Conservation (phyloP, 1,140 invertebrate species). For the Drosophila parvula region DNA sequence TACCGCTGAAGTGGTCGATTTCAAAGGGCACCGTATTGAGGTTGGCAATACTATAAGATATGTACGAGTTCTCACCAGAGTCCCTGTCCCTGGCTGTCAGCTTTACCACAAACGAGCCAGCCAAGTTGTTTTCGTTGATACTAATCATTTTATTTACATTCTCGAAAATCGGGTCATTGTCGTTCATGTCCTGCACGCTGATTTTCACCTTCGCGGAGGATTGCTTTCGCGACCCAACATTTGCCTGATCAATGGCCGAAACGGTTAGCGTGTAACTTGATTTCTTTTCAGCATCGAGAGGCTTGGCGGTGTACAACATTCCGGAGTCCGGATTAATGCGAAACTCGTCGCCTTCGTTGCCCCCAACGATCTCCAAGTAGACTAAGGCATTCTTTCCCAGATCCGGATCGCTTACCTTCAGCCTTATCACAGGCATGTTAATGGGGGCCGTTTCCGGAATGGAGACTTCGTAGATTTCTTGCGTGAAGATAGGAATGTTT, state of each 20-base stretch:
- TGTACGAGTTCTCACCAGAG: constrained; percentile 96
- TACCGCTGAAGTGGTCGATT: constrained; percentile 97
- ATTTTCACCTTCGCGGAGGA: constrained; percentile 96
- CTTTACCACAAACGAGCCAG: constrained; percentile 92
- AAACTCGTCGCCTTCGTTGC: constrained; percentile 96
- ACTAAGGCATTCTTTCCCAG: constrained; percentile 92
- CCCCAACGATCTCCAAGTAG: constrained; percentile 94
- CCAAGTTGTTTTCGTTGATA: constrained; percentile 94
- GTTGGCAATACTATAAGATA: constrained; percentile 97
- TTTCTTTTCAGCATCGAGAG: constrained; percentile 94
- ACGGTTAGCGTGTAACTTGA: constrained; percentile 96
- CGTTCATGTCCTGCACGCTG: constrained; percentile 94
- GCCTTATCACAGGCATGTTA: constrained; percentile 93
- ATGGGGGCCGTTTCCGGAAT: constrained; percentile 94
- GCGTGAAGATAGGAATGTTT: constrained; percentile 94
- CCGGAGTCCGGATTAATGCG: constrained; percentile 94
- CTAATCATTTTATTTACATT: constrained; percentile 87
- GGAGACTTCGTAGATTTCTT: constrained; percentile 94
- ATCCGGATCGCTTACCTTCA: constrained; percentile 94
- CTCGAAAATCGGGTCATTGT: constrained; percentile 96
- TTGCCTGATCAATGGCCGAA: constrained; percentile 94
- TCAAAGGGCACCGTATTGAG: constrained; percentile 95
- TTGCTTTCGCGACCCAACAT: constrained; percentile 92
- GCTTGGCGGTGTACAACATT: constrained; percentile 93
- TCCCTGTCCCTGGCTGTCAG: constrained; percentile 94